A percentile compares a stretch with the other conserved stretches of the same genome.
Evolutionary conservation across 2,888 invertebrate genomes (phyloP).

Genomic region (Tetheella fluctuosa): DNA sequence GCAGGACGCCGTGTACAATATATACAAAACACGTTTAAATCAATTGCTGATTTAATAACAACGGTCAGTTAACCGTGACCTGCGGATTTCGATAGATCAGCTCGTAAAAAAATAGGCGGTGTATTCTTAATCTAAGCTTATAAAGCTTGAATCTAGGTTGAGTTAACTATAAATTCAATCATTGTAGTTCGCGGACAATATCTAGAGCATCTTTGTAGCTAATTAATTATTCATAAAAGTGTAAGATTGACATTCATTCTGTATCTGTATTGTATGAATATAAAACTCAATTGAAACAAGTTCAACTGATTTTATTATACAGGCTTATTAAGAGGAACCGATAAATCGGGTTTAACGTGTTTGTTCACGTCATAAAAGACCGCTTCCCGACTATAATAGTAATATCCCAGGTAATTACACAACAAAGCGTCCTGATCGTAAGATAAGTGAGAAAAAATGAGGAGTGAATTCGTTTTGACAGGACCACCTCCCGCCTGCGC

Average conservation of each 20-base stretch:
- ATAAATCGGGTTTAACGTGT: neutral
- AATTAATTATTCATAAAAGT: neutral
- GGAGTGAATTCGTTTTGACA: constrained; percentile 44
- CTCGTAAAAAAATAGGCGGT: neutral
- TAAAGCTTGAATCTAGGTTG: too few relatives aligned
- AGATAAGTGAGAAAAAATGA: constrained; percentile 62
- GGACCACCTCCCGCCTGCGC: constrained; percentile 44
- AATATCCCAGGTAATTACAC: constrained; percentile 56
- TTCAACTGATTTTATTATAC: neutral
- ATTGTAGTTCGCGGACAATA: too few relatives aligned
- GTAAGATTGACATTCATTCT: neutral
- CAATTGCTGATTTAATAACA: neutral
- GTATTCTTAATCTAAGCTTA: too few relatives aligned
- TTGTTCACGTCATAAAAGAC: constrained; percentile 1
- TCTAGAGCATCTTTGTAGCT: too few relatives aligned
- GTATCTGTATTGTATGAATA: neutral
- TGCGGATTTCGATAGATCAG: neutral
- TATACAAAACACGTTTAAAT: neutral
- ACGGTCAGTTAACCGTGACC: neutral
- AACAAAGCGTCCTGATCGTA: constrained; percentile 56
- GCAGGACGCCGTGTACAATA: constrained; percentile 7
- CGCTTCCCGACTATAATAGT: constrained; percentile 27
- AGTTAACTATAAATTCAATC: too few relatives aligned
- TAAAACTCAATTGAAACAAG: constrained; percentile 1
- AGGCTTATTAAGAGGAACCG: neutral